Base-by-base conservation (phyloP, 1,140 invertebrate species). In the Heliconius melpomene region DNA sequence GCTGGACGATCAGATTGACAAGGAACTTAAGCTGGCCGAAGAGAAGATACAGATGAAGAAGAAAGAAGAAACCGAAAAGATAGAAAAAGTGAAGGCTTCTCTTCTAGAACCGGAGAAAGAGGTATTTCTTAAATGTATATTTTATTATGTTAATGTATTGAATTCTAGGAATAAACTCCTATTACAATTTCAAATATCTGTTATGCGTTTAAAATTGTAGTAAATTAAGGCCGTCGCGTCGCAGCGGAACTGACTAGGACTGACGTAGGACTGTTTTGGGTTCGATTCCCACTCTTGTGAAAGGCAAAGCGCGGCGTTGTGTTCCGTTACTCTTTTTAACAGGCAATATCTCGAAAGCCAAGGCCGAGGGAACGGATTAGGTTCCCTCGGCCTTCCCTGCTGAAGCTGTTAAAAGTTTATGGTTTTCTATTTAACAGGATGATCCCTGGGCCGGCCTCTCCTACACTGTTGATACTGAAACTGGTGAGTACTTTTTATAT, bases 391-490 rank as follows among this genome's bases (percentile, higher is more conserved):
- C n/a, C 8, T 57, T 23, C 7, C 54, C n/a, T 3, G 54, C 54
- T 23, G 54, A 57, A 57, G 54, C 54, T 23, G 54, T n/a, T 23
- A 57, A 57, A 9, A 57, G 7, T 23, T 9, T 57, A 9, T 23
- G 3, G 8, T 57, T 66, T 72, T 70, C 40, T 80, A 74, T 79
- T 79, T 79, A 29, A 11, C 83, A 92, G 83, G 93, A 95, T 71
- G 95, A 95, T 92, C 96, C 96, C 18, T 98, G 97, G 97, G 96
- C 96, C 74, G 97, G 97, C 36, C 94, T 98, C 11, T 95, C 96
- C 7, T 98, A 98, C 90, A 97, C 97, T 77, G 96, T 98, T 75
- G 98, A 98, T 94, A 97, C 97, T 74, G 98, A 98, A 95, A 98
- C 98, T 84, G 98, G 98, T 98, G 91, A 95, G 96, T 95, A 13